Percentiles rank a stretch among this genome's conserved stretches.
Conservation (phyloP, 2,797 vertebrate species). For the Coreius guichenoti region DNA sequence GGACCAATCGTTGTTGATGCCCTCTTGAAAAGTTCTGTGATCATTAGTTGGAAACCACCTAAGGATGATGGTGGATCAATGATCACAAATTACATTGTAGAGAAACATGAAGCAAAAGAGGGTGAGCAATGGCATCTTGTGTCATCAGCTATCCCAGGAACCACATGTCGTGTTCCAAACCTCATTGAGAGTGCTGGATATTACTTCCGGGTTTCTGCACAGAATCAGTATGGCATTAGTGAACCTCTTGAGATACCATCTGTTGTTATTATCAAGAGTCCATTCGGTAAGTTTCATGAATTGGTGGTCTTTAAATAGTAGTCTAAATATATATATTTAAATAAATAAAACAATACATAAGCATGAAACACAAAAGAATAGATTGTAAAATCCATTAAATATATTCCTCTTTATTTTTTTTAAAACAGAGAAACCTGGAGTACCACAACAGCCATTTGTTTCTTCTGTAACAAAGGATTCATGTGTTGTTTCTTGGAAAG, state of each 20-base stretch:
- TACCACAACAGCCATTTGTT: constrained; percentile 88
- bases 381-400: neutral
- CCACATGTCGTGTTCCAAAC: constrained; percentile 91
- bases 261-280: constrained; percentile 92
- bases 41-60: constrained; percentile 98
- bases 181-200: constrained; percentile 94
- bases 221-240: constrained; percentile 96
- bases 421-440: constrained; percentile 91
- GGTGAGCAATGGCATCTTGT: constrained; percentile 94
- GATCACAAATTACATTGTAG: constrained; percentile 97
- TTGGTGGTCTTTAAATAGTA: neutral
- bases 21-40: constrained; percentile 90
- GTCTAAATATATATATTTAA: neutral
- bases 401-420: neutral
- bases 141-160: constrained; percentile 92
- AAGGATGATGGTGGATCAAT: constrained; percentile 93
- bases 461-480: constrained; percentile 91
- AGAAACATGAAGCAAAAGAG: constrained; percentile 97
- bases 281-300: constrained; percentile 84
- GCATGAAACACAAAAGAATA: neutral
- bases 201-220: constrained; percentile 98
- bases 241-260: constrained; percentile 91
- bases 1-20: constrained; percentile 94
- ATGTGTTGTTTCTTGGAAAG: constrained; percentile 94
- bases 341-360: neutral